These are phyloP conservation scores for Branchipolynoe longqiensis DNA, from an alignment of 2,888 invertebrate species.

Conservation along the genomic window DNA sequence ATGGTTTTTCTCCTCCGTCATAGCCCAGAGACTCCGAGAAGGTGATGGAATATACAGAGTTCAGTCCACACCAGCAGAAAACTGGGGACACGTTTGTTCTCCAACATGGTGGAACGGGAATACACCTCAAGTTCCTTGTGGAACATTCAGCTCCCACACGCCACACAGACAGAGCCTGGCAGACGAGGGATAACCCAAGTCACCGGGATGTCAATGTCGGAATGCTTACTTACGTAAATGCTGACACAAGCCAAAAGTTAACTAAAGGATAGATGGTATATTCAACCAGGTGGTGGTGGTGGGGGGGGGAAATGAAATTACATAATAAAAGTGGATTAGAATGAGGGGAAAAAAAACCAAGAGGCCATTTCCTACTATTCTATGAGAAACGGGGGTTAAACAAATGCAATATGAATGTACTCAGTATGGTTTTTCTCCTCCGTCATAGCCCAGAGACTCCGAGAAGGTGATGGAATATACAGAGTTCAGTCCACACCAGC, in stretches of 20 bases:
- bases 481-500: slow-evolving; percentile 67
- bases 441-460: slow-evolving; percentile 66
- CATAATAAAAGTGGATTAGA: too few relatives aligned
- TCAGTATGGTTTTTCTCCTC: too few relatives aligned
- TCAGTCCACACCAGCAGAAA: slow-evolving; percentile 64
- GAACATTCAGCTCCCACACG: slow-evolving; percentile 61
- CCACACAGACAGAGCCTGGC: slow-evolving; percentile 58
- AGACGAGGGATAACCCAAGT: slow-evolving; percentile 11
- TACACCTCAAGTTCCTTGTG: slow-evolving; percentile 70
- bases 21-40: slow-evolving; percentile 68
- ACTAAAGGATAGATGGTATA: too few relatives aligned
- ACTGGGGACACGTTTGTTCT: slow-evolving; percentile 70
- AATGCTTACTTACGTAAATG: background rate
- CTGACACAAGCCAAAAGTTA: too few relatives aligned
- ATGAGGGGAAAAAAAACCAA: too few relatives aligned
- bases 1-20: too few relatives aligned
- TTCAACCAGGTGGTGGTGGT: too few relatives aligned
- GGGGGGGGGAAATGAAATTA: too few relatives aligned
- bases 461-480: slow-evolving; percentile 76
- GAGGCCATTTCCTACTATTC: too few relatives aligned
- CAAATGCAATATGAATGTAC: too few relatives aligned
- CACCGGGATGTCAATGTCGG: slow-evolving; percentile 53
- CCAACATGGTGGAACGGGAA: slow-evolving; percentile 75
- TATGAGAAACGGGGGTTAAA: too few relatives aligned
- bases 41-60: slow-evolving; percentile 75